These are phyloP conservation scores for Seriola quinqueradiata DNA, from an alignment of 2,113 vertebrate species.

Conservation along the genomic window DNA sequence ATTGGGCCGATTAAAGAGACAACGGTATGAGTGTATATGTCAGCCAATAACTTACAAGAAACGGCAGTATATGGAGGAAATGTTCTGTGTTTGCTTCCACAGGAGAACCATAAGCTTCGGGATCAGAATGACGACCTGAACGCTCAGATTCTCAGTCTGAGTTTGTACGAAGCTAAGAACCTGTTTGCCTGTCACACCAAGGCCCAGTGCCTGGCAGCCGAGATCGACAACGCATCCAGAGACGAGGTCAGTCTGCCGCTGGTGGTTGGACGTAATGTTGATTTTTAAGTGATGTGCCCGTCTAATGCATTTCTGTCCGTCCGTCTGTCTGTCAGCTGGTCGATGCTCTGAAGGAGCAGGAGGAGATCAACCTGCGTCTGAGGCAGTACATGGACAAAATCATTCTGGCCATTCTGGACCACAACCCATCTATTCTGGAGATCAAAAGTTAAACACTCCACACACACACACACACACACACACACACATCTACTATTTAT, in stretches of 20 bases:
- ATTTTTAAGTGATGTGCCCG: rapidly evolving
- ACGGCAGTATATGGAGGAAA: background rate
- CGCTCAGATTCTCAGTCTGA: conserved; percentile 96
- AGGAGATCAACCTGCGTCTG: conserved; percentile 96
- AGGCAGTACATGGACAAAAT: conserved; percentile 99
- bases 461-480: background rate
- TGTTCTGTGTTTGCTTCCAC: conserved; percentile 2
- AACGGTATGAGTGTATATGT: no score
- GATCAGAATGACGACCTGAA: conserved; percentile 99
- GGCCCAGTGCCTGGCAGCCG: conserved; percentile 96
- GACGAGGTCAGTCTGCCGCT: conserved; percentile 89
- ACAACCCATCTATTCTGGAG: conserved; percentile 98
- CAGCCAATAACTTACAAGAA: no score
- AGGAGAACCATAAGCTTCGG: conserved; percentile 96
- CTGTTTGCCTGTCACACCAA: conserved; percentile 95
- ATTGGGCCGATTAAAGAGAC: no score
- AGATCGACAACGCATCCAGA: conserved; percentile 96
- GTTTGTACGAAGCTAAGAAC: conserved; percentile 96
- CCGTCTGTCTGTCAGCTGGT: conserved; percentile 87
- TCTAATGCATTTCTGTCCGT: background rate
- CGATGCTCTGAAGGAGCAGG: conserved; percentile 96
- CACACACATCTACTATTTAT: background rate
- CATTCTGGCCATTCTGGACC: conserved; percentile 97
- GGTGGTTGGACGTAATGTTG: background rate
- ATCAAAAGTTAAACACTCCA: conserved; percentile 90